Base-by-base conservation (phyloP, 2,888 invertebrate species). In the Erynnis tages region DNA sequence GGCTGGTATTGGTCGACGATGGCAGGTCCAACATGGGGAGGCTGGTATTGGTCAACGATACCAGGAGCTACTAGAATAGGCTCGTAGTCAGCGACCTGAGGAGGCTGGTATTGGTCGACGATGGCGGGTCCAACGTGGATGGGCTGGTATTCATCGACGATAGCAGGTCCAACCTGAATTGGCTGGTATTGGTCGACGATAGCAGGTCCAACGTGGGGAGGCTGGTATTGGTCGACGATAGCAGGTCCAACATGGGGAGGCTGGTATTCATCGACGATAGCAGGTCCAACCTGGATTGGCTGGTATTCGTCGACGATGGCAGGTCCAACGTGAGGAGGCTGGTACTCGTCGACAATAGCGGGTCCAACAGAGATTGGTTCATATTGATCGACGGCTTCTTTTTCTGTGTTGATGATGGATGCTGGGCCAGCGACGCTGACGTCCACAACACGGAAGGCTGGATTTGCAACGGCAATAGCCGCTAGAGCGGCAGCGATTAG, bases 1-100 rank as follows among this genome's bases (percentile, higher is more conserved):
- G 40, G 40, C 0, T 41, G 6, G 3, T 16, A 27, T 34, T 46
- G n/a, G 44, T 60, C 62, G 29, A 62, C 19, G 23, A 62, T 54
- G 2, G 61, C 65, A 19, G 63, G 61, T 25, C 62, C 65, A 10
- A 59, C 53, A 6, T 53, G 40, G 44, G 57, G 46, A 32, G 58
- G 56, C 7, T 53, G 41, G 10, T 38, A 21, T 21, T 21, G 21
- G 21, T 21, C 53, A 8, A 43, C 27, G 7, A 43, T 5, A 3
- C 19, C 45, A 25, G 45, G 30, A 37, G 16, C 27, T 2, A 37
- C 38, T 3, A 13, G 30, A 11, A 19, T 32, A n/a, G 53, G 41
- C 2, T 41, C 11, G n/a, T 45, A 19, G 4, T 19, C 16, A 6
- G 16, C 29, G 6, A 43, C 13, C 6, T 21, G 21, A 6, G 1